phyloP scores from a whole-genome alignment of 2,888 invertebrate species.

The Panzeria rudis region DNA sequence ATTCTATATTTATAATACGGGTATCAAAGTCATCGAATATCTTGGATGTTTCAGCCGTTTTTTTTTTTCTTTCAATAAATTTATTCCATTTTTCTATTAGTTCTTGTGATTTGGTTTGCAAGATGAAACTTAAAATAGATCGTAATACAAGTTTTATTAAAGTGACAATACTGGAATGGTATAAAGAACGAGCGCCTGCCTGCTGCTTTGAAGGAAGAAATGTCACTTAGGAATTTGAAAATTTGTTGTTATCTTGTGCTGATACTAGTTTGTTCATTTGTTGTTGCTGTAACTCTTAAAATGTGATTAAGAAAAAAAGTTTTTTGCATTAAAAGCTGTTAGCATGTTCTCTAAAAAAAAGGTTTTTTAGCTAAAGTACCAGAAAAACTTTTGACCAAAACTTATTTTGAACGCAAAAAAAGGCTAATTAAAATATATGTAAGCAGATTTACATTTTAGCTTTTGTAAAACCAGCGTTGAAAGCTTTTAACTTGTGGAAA shows the following conservation, averaged over 20 bases:
- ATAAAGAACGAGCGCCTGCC: not conserved
- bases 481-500: too few species aligned
- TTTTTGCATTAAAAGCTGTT: not conserved
- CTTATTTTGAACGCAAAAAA: too few species aligned
- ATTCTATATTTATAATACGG: slow-evolving; percentile 48
- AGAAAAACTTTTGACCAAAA: too few species aligned
- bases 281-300: not conserved
- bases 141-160: slow-evolving; percentile 48
- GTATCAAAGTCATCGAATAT: slow-evolving; percentile 2
- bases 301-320: not conserved
- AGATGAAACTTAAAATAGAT: slow-evolving; percentile 61
- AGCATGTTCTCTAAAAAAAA: not conserved
- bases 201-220: slow-evolving; percentile 33
- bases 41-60: slow-evolving; percentile 16
- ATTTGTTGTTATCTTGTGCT: slow-evolving; percentile 33
- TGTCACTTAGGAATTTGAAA: slow-evolving; percentile 56
- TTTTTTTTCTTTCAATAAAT: slow-evolving; percentile 9
- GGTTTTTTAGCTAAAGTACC: too few species aligned
- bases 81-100: slow-evolving; percentile 44
- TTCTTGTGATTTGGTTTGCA: slow-evolving; percentile 27
- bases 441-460: too few species aligned
- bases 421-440: too few species aligned
- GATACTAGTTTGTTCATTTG: not conserved
- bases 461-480: too few species aligned
- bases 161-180: not conserved